Conservation (phyloP, 2,113 vertebrate species). For the Rhabdomys dilectus region DNA sequence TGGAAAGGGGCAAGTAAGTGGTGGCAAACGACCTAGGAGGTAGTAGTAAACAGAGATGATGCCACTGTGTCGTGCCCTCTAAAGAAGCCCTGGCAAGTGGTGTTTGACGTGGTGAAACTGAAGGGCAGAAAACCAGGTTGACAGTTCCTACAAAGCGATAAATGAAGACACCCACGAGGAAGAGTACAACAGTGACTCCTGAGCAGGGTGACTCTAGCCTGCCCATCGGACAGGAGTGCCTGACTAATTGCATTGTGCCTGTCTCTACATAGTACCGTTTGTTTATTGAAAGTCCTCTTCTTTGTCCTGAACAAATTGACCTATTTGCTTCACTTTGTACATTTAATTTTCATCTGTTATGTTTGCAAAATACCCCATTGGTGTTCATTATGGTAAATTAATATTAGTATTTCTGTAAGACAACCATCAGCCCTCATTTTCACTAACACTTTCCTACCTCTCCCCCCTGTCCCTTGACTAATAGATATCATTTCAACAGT, state of each 20-base stretch:
- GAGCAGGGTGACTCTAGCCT: conserved; percentile 20
- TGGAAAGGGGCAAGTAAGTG: conserved; percentile 26
- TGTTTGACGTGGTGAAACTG: not conserved
- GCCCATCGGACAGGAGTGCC: conserved; percentile 67
- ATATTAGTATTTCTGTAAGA: conserved; percentile 85
- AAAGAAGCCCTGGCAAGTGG: conserved; percentile 45
- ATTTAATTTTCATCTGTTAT: conserved; percentile 85
- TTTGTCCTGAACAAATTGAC: conserved; percentile 87
- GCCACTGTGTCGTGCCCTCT: not conserved
- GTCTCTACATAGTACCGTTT: conserved; percentile 74
- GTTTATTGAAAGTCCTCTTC: conserved; percentile 82
- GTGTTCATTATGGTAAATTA: conserved; percentile 87
- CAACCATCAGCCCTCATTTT: conserved; percentile 84
- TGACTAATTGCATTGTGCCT: conserved; percentile 76
- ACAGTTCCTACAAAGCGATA: conserved; percentile 55
- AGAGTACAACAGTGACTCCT: conserved; percentile 53
- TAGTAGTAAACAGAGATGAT: conserved; percentile 42
- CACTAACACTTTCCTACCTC: conserved; percentile 83
- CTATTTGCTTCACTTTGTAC: conserved; percentile 87
- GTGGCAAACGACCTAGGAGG: conserved; percentile 27
- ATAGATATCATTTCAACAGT: conserved; percentile 89
- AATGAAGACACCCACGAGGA: conserved; percentile 65
- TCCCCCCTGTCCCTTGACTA: conserved; percentile 82
- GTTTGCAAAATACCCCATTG: conserved; percentile 77
- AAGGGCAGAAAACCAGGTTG: conserved; percentile 55